A percentile compares a stretch with the other conserved stretches of the same genome.
These are phyloP conservation scores for Cryptops parisi DNA, from an alignment of 2,888 invertebrate genomes.

Conservation along the genomic window DNA sequence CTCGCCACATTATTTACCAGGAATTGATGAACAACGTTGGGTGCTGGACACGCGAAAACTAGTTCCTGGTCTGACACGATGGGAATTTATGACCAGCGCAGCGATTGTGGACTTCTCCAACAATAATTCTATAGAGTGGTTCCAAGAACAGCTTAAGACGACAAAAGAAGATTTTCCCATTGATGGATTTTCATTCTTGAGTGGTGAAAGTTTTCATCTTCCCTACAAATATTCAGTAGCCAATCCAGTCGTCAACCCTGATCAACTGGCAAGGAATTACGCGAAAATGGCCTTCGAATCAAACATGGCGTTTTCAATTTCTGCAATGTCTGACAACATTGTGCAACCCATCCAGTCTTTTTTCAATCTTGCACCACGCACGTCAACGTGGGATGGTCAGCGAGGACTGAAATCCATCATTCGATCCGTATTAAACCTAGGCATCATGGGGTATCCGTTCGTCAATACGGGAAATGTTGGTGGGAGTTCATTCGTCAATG, in stretches of 20 bases:
- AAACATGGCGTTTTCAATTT: slow-evolving; percentile 51
- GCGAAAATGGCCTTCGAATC: slow-evolving; percentile 40
- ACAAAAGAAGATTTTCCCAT: slow-evolving; percentile 59
- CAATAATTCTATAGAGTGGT: slow-evolving; percentile 63
- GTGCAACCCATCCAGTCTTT: slow-evolving; percentile 51
- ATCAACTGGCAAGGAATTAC: slow-evolving; percentile 51
- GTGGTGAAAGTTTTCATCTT: slow-evolving; percentile 66
- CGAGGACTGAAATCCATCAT: slow-evolving; percentile 60
- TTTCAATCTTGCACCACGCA: slow-evolving; percentile 66
- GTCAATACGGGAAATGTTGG: slow-evolving; percentile 88
- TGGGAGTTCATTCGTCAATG: slow-evolving; percentile 37
- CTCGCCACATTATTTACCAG: slow-evolving; percentile 63
- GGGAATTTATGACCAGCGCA: slow-evolving; percentile 60
- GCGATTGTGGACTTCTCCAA: slow-evolving; percentile 78
- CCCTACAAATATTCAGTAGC: slow-evolving; percentile 64
- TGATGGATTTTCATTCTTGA: slow-evolving; percentile 68
- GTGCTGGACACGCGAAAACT: slow-evolving; percentile 53
- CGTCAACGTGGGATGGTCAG: slow-evolving; percentile 61
- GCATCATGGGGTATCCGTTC: slow-evolving; percentile 82
- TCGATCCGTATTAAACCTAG: slow-evolving; percentile 73
- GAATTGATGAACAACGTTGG: slow-evolving; percentile 55
- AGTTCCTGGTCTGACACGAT: slow-evolving; percentile 59
- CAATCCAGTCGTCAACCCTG: slow-evolving; percentile 57
- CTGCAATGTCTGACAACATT: slow-evolving; percentile 56
- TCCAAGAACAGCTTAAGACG: slow-evolving; percentile 52